phyloP scores from a whole-genome alignment of 1,140 invertebrate species.

The Batillaria attramentaria region DNA sequence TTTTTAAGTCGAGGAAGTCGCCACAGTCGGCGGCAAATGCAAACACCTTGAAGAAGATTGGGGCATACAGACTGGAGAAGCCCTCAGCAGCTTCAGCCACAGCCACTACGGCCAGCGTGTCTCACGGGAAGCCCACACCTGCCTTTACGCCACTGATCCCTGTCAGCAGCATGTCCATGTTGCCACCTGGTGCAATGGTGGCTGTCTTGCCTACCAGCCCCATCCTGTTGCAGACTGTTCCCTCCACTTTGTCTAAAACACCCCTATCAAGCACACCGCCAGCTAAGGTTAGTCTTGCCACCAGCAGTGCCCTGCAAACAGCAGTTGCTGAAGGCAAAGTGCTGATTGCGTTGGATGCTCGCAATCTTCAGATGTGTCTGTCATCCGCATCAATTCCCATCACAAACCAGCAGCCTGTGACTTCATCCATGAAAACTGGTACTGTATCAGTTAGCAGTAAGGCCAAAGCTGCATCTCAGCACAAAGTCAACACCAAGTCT shows the following conservation, averaged over 20 bases:
- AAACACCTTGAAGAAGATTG: slow-evolving; percentile 14
- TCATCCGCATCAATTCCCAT: neutral
- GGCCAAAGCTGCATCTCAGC: too few relatives aligned
- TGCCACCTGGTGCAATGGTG: slow-evolving; percentile 13
- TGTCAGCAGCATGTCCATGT: slow-evolving; percentile 11
- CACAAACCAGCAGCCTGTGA: neutral
- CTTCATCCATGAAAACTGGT: neutral
- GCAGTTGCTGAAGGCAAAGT: slow-evolving; percentile 15
- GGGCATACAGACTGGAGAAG: neutral
- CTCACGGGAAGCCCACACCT: too few relatives aligned
- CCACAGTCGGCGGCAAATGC: neutral
- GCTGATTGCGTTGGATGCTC: slow-evolving; percentile 1
- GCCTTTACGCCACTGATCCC: neutral
- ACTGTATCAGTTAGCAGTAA: neutral
- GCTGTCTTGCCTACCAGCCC: slow-evolving; percentile 10
- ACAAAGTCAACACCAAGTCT: neutral
- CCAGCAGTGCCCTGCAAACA: slow-evolving; percentile 12
- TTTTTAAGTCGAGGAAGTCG: slow-evolving; percentile 12
- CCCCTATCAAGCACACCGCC: slow-evolving; percentile 12
- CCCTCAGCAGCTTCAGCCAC: neutral
- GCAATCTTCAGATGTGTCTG: slow-evolving; percentile 11
- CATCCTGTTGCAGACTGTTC: neutral
- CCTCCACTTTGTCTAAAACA: neutral
- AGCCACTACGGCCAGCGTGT: neutral
- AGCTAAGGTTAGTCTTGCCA: neutral